Base-by-base conservation (phyloP, 2,888 invertebrate genomes). In the Coenonympha arcania region DNA sequence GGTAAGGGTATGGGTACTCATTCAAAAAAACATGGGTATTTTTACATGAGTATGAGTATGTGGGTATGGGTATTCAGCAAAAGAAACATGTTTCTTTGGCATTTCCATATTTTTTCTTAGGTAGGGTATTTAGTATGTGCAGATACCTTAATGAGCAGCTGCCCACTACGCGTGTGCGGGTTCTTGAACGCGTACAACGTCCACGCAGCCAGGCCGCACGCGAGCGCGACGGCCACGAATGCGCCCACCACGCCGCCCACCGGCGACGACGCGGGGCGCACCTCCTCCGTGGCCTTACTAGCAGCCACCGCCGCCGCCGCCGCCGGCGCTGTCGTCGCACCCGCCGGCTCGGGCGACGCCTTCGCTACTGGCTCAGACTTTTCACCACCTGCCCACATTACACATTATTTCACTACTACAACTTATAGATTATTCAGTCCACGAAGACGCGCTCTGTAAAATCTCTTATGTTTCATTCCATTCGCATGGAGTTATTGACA, bases 111-210 rank as follows among this genome's bases (percentile, higher is more conserved):
- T n/a, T n/a, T n/a, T n/a, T n/a, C n/a, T n/a, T n/a, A n/a, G n/a
- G n/a, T n/a, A n/a, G n/a, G n/a, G n/a, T n/a, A n/a, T n/a, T n/a
- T n/a, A n/a, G n/a, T n/a, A n/a, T n/a, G n/a, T n/a, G n/a, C n/a
- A n/a, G n/a, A 18, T 82, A 98, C 98, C 91, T 95, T 94, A 69
- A 99, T 99, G 46, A 99, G 90, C 69, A 98, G 90, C 80, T 98
- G 97, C 55, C 99, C 99, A 62, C 97, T 96, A 43, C 94, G 90
- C 4, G 96, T 95, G 71, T 97, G 97, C 1, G 99, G 99, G 86
- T 98, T 95, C 71, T 94, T 92, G 86, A 98, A 99, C 3, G 98
- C 99, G 77, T 99, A 99, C 13, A 93, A 81, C 13, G 93, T 79
- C 98, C 98, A 99, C 6, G 91, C 89, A 19, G 88, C 89, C n/a